phyloP scores from a whole-genome alignment of 2,113 vertebrate species.

The Tiliqua scincoides region DNA sequence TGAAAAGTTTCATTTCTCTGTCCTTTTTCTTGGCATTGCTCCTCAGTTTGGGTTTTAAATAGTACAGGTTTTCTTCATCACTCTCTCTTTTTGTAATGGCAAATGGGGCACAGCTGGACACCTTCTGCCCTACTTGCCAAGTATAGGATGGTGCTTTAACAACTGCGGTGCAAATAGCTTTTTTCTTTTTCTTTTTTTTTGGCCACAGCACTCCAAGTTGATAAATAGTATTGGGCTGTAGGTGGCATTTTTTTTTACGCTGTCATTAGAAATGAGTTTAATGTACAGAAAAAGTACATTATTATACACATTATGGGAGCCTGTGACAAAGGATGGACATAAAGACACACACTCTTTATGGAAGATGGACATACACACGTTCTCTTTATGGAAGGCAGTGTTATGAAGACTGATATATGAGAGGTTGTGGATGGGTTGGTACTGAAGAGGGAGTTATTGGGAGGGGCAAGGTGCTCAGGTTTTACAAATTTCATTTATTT shows the following conservation, averaged over 20 bases:
- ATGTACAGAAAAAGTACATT: background rate
- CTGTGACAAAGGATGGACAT: background rate
- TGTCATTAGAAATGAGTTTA: background rate
- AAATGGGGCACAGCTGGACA: conserved; percentile 23
- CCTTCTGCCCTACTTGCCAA: conserved; percentile 16
- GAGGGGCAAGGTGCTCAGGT: background rate
- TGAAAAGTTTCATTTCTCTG: background rate
- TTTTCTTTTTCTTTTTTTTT: background rate
- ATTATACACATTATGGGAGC: background rate
- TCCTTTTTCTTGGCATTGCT: background rate
- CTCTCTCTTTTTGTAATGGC: background rate
- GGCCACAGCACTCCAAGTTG: background rate
- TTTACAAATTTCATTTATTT: too few species aligned
- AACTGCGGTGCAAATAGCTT: background rate
- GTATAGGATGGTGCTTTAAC: background rate
- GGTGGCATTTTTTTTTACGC: conserved; percentile 2
- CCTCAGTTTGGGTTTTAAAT: background rate
- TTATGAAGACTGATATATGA: background rate
- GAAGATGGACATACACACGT: too few species aligned
- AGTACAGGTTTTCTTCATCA: too few species aligned
- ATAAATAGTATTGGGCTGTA: background rate
- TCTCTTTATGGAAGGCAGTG: conserved; percentile 14
- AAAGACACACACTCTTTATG: too few species aligned
- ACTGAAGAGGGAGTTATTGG: too few species aligned
- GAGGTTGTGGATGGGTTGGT: too few species aligned